phyloP scores from a whole-genome alignment of 2,888 invertebrate species.

The Odontocerum albicorne region DNA sequence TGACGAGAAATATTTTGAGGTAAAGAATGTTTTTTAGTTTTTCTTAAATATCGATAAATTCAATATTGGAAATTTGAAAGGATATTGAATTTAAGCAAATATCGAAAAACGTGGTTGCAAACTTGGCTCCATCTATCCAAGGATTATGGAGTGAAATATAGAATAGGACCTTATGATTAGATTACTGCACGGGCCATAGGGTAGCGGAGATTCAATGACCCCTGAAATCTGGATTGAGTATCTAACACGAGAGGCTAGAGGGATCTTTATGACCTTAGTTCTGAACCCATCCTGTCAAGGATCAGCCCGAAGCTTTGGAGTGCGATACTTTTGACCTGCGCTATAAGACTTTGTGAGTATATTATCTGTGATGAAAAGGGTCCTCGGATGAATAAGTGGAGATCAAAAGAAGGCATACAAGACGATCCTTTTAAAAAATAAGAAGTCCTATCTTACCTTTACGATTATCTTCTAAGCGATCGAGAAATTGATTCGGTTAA shows the following conservation, averaged over 20 bases:
- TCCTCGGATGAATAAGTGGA: too few relatives aligned
- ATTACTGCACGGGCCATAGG: constrained; percentile 32
- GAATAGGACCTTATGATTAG: constrained; percentile 33
- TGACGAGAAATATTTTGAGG: not conserved
- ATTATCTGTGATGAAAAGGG: too few relatives aligned
- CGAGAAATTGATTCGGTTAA: too few relatives aligned
- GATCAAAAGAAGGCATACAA: too few relatives aligned
- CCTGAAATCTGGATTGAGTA: constrained; percentile 34
- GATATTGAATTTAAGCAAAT: not conserved
- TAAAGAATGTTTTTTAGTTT: not conserved
- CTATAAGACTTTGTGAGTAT: too few relatives aligned
- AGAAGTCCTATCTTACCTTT: too few relatives aligned
- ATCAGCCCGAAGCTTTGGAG: too few relatives aligned
- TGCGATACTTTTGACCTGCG: too few relatives aligned
- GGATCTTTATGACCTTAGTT: constrained; percentile 24
- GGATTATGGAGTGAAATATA: constrained; percentile 36
- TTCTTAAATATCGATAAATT: not conserved
- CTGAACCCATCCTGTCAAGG: too few relatives aligned
- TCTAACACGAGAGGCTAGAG: constrained; percentile 15
- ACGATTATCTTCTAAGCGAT: too few relatives aligned
- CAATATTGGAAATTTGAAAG: not conserved
- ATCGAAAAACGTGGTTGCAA: not conserved
- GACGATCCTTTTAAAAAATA: too few relatives aligned
- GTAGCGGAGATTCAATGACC: constrained; percentile 34
- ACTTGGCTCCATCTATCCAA: constrained; percentile 26